Evolutionary conservation across 1,140 invertebrate species (phyloP).

Genomic region (Anagrus nilaparvatae): DNA sequence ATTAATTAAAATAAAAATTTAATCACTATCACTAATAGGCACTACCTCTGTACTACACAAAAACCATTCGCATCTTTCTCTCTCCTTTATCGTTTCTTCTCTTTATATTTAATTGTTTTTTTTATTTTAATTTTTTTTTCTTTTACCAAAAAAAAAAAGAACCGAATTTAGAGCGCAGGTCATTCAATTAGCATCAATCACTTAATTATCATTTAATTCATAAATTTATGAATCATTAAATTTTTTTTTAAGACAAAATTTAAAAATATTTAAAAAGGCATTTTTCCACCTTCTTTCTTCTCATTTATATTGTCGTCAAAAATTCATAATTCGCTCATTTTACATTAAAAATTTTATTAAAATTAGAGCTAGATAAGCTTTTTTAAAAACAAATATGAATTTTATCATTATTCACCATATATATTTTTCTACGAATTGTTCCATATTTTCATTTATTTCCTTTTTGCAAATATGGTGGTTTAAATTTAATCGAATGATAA

Average conservation of each 20-base stretch:
- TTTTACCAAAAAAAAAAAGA: too few species aligned
- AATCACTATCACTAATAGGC: conserved; percentile 18
- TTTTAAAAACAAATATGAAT: too few species aligned
- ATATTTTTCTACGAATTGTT: too few species aligned
- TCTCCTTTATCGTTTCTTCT: conserved; percentile 11
- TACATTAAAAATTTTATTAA: too few species aligned
- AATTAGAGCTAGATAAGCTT: too few species aligned
- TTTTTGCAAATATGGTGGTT: too few species aligned
- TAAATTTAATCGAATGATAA: too few species aligned
- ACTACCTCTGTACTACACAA: conserved; percentile 19
- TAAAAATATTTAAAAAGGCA: conserved; percentile 16
- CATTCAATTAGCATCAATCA: conserved; percentile 11
- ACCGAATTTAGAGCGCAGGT: too few species aligned
- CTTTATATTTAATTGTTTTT: not conserved
- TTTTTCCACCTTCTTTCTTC: conserved; percentile 25
- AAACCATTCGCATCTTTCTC: conserved; percentile 15
- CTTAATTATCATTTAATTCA: conserved; percentile 7
- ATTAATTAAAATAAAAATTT: conserved; percentile 3
- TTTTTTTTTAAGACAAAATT: conserved; percentile 9
- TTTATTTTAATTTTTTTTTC: conserved; percentile 5
- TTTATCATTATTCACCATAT: too few species aligned
- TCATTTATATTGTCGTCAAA: too few species aligned
- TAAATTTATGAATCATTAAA: conserved; percentile 7
- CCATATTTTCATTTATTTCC: too few species aligned
- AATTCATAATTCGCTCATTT: too few species aligned